Base-by-base conservation (phyloP, 1,140 invertebrate genomes). In the Heliconius hewitsoni region DNA sequence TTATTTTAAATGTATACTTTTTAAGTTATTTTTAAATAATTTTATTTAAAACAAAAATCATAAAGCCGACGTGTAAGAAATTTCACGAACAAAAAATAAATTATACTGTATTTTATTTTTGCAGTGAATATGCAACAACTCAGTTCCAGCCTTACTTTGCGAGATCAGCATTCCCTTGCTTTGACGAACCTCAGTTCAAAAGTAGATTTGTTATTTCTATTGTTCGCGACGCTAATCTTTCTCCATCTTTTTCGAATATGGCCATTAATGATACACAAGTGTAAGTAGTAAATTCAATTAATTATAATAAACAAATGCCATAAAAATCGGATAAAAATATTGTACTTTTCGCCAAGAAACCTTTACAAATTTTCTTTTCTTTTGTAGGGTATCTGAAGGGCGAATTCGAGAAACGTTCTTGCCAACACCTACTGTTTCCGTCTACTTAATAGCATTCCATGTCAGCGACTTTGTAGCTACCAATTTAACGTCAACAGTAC, bases 101-200 rank as follows among this genome's bases (percentile, higher is more conserved):
- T 72, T n/a, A 42, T 42, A 39, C 1, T 72, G 60, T 27, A 60
- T 23, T 76, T 52, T 76, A 37, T 73, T 55, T 55, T 91, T 88
- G 11, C 81, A 96, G 96, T 74, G 95, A 95, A 90, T 90, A 97
- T 73, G 96, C 95, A 0, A 96, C 96, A 4, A 98, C 98, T 0
- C 97, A 98, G 87, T 98, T 98, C 89, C 96, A 98, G 86, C 97
- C 97, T 1, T 96, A 95, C 57, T 95, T 97, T 84, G 98, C 98
- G 1, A 95, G 98, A 77, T 95, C 96, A 81, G 97, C 97, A 0
- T 99, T 98, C 88, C 98, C 98, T 0, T 98, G 97, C 87, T 98
- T 98, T 87, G 98, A 98, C 86, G 98, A 99, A 86, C 98, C 98
- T 0, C 95, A 96, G 16, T 97, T 98, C 82, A 98, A 98, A 93